Evolutionary conservation across 1,140 invertebrate species (phyloP).

Genomic region (Brachystomella parvula): DNA sequence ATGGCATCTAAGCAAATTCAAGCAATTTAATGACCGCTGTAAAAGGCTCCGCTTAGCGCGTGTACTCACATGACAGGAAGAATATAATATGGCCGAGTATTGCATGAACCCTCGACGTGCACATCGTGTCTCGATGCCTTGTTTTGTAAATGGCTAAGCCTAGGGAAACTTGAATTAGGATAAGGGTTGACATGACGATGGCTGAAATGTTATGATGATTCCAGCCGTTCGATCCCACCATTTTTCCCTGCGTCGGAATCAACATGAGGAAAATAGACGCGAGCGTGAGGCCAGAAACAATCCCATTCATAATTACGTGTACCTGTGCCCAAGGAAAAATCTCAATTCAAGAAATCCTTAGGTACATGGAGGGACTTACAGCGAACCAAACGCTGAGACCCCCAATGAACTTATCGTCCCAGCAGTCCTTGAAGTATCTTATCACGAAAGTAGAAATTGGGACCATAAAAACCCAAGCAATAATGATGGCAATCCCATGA

Average conservation of each 20-base stretch:
- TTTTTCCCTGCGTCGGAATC: not conserved
- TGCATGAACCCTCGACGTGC: not conserved
- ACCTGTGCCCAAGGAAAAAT: not conserved
- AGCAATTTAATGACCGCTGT: not conserved
- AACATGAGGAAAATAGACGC: not conserved
- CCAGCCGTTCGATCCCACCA: not conserved
- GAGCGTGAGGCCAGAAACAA: not conserved
- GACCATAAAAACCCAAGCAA: not conserved
- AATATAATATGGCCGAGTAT: not conserved
- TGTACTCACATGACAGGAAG: not conserved
- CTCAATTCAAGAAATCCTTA: not conserved
- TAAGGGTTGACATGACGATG: not conserved
- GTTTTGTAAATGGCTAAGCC: not conserved
- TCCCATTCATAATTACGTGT: not conserved
- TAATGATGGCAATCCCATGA: not conserved
- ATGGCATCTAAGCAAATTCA: not conserved
- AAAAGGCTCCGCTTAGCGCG: too few species aligned
- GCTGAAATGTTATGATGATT: not conserved
- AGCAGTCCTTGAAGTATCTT: not conserved
- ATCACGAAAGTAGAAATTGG: constrained; percentile 1
- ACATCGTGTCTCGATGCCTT: not conserved
- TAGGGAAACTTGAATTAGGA: not conserved
- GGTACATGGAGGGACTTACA: too few species aligned
- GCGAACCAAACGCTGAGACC: not conserved
- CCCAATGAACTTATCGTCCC: not conserved